Base-by-base conservation (phyloP, 2,797 vertebrate species). In the Mormyrus proboscirostris region DNA sequence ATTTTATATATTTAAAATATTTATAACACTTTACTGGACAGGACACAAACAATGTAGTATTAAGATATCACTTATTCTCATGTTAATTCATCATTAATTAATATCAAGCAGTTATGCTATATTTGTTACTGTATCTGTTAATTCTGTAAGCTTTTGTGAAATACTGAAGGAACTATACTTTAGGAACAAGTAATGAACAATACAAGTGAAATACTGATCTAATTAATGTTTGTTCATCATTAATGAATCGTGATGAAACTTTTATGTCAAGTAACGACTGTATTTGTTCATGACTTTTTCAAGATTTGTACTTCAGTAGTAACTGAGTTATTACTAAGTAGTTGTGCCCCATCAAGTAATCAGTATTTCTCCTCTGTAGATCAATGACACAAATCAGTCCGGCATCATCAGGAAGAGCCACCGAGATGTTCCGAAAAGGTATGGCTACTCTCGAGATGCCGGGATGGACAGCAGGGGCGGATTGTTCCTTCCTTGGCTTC, bases 401-500 rank as follows among this genome's bases (percentile, higher is more conserved):
- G 94, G 94, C 8, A 92, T 95, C 0, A 65, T 94, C 86, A 91
- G 91, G 89, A 92, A 1, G 38, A 0, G 0, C 1, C 0, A 0
- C 0, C 4, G 0, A 0, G 0, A 1, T 0, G 0, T 0, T 0
- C 0, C 2, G 19, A 0, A 0, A 1, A 49, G 10, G 22, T 93
- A 69, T 82, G 1, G 6, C 0, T 88, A 14, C n/a, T 0, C 0
- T 22, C 91, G 90, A 2, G 0, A 0, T 0, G 79, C 51, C 2
- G 0, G 0, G 0, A 89, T 95, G 29, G 93, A 91, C 62, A 19
- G 88, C 1, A 53, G 86, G 0, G 0, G 90, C 51, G 87, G 89
- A 59, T 92, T 96, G 6, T 0, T 93, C 0, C 91, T 96, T 2
- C n/a, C 0, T 0, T n/a, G 12, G 0, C 91, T 95, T 51, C 91